phyloP scores from a whole-genome alignment of 2,888 invertebrate genomes.

The Drosophila colorata region DNA sequence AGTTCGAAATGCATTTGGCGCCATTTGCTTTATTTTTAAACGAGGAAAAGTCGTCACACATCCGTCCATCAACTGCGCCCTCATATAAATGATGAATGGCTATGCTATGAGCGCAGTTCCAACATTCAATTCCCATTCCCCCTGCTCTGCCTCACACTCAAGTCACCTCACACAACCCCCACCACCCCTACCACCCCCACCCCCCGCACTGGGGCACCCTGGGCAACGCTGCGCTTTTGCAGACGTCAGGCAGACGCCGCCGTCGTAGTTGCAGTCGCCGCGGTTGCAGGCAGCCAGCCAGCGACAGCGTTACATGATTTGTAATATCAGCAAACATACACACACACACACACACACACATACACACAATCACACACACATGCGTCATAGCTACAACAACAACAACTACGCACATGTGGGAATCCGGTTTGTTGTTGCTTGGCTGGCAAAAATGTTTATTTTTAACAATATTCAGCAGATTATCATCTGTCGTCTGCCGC shows the following conservation, averaged over 20 bases:
- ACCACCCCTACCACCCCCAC: neutral
- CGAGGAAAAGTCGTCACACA: slow-evolving; percentile 75
- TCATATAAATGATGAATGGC: slow-evolving; percentile 68
- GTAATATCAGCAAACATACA: slow-evolving; percentile 71
- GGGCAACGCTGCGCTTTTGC: slow-evolving; percentile 36
- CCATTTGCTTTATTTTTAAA: slow-evolving; percentile 72
- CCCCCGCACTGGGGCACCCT: neutral
- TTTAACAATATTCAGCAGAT: slow-evolving; percentile 70
- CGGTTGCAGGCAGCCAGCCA: neutral
- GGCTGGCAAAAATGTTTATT: slow-evolving; percentile 62
- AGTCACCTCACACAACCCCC: neutral
- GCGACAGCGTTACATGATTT: slow-evolving; percentile 73
- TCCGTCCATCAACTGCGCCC: slow-evolving; percentile 72
- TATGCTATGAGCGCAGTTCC: slow-evolving; percentile 30
- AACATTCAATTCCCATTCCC: slow-evolving; percentile 15
- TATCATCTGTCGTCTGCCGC: slow-evolving; percentile 70
- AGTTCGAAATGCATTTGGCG: slow-evolving; percentile 70
- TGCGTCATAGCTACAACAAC: neutral
- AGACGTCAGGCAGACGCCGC: slow-evolving; percentile 73
- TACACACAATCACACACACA: slow-evolving; percentile 12
- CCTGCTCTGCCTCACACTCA: neutral
- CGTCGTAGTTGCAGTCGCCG: slow-evolving; percentile 10
- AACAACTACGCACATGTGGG: slow-evolving; percentile 25
- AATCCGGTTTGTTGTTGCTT: slow-evolving; percentile 65
- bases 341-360: slow-evolving; percentile 21